Evolutionary conservation across 2,888 invertebrate species (phyloP), one percentile per base, ranked within the genome.

Genomic region (Drepanosiphum platanoidis): DNA sequence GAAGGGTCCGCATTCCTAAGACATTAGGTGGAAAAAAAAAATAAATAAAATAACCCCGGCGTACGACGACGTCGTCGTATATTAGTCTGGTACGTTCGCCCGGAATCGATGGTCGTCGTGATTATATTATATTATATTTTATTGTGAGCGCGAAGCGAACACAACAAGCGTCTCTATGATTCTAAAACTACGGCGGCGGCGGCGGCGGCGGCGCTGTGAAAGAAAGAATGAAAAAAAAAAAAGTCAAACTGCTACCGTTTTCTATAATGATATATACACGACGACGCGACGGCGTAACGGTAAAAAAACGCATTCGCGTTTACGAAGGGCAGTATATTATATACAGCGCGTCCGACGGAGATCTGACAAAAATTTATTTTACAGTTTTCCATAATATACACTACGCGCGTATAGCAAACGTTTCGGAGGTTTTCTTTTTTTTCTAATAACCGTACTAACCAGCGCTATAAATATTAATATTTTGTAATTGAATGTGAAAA

Each of bases 1-100:
- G 77, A 30, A 61, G 36, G 77, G 39, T 42, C 36, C 39, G 18
- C 64, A 78, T 78, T 61, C 64, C 61, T 78, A 30, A 39, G 30
- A 13, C 30, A 30, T 64, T 39, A 42, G 61, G 39, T 39, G 27
- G 61, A 61, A 4, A 58, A 61, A 66, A 66, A 30, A 30, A 32
- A n/a, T n/a, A n/a, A n/a, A n/a, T n/a, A 9, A 68, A 32, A 36
- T n/a, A n/a, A 22, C 68, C 22, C 68, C 34, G n/a, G n/a, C n/a
- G 36, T 8, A 18, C 64, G 7, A 5, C 32, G 8, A 15, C 0
- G 22, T 13, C 2, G 11, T 64, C 27, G 13, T 64, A 30, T 27
- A 64, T 64, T 27, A 61, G 18, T 46, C 18, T 3, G 18, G 18
- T 18, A 61, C 27, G 61, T 64, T 27, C 30, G 64, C 64, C 13